A percentile compares a stretch with the other conserved stretches of the same genome.
These are phyloP conservation scores for Halictus rubicundus DNA, from an alignment of 1,140 invertebrate genomes.

Conservation along the genomic window DNA sequence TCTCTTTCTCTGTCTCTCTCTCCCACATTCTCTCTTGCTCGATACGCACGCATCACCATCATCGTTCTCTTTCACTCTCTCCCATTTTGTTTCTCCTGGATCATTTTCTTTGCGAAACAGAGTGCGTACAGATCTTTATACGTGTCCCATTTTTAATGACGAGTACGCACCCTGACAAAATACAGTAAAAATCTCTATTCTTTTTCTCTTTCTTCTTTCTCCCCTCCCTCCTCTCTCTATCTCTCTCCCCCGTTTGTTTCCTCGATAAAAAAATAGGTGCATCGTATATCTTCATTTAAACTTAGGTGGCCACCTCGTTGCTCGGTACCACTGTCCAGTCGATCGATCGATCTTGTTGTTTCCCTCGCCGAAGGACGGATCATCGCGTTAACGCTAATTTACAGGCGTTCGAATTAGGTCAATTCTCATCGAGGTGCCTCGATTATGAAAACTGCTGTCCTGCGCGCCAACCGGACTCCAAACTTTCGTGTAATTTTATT, in stretches of 20 bases:
- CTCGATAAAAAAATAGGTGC: slow-evolving; percentile 68
- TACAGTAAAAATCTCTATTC: slow-evolving; percentile 27
- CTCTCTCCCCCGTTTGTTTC: not conserved
- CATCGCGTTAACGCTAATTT: slow-evolving; percentile 3
- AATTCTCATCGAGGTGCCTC: not conserved
- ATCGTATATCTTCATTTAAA: slow-evolving; percentile 54
- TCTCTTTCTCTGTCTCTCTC: not conserved
- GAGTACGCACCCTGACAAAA: slow-evolving; percentile 14
- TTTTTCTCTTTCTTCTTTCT: too few species aligned
- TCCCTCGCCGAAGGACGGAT: slow-evolving; percentile 55
- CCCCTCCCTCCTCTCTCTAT: too few species aligned
- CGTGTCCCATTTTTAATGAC: not conserved
- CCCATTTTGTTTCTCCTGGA: too few species aligned
- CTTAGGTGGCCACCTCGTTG: slow-evolving; percentile 45
- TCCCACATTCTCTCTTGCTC: not conserved
- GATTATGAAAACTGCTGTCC: too few species aligned
- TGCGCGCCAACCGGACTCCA: too few species aligned
- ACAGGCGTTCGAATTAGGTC: not conserved
- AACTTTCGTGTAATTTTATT: too few species aligned
- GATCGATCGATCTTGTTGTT: slow-evolving; percentile 7
- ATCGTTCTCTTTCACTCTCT: not conserved
- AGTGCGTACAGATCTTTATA: not conserved
- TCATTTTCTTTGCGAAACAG: not conserved
- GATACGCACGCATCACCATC: not conserved
- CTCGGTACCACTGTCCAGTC: slow-evolving; percentile 52